Base-by-base conservation (phyloP, 2,888 invertebrate species). In the Clostera curtula region DNA sequence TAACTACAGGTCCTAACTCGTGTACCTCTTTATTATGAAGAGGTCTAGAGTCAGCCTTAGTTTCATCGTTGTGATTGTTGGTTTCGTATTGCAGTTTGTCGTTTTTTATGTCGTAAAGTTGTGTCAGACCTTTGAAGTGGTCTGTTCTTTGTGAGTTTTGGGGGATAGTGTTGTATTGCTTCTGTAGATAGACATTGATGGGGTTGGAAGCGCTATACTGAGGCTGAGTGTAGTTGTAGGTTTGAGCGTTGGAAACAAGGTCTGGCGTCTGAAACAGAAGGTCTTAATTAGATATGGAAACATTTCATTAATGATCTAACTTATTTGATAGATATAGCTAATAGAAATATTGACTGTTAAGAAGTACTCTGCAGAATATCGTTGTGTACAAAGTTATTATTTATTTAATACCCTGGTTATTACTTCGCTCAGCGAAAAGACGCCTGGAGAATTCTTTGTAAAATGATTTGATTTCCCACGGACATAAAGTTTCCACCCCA, bases 171-270 rank as follows among this genome's bases (percentile, higher is more conserved):
- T 56, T 67, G 17, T 71, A 73, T 9, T 71, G 74, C 17, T 69
- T 73, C 0, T 76, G 48, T 0, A 73, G 49, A 32, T 52, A 79
- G 27, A 74, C 57, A 17, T 77, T 70, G 0, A 69, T 33, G 0
- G 71, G 72, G 5, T 36, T 7, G 15, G 14, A n/a, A n/a, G n/a
- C n/a, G n/a, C n/a, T n/a, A n/a, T n/a, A n/a, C n/a, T 33, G 39
- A 11, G 35, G 23, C 9, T 47, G 40, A 2, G 44, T 39, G 4
- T 19, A 7, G 17, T 51, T 49, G 3, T 16, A 21, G 4, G 2
- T 13, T 15, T 21, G 36, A 2, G 15, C 1, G 7, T 12, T 27
- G 6, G 25, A 23, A 28, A 27, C 34, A 22, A 26, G 7, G 10
- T 29, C 32, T 27, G 31, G 33, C 7, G 18, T 15, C 47, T 47